Percentiles rank a stretch among this genome's conserved stretches.
phyloP scores from a whole-genome alignment of 2,113 vertebrate species.

The Myiopsitta monachus region DNA sequence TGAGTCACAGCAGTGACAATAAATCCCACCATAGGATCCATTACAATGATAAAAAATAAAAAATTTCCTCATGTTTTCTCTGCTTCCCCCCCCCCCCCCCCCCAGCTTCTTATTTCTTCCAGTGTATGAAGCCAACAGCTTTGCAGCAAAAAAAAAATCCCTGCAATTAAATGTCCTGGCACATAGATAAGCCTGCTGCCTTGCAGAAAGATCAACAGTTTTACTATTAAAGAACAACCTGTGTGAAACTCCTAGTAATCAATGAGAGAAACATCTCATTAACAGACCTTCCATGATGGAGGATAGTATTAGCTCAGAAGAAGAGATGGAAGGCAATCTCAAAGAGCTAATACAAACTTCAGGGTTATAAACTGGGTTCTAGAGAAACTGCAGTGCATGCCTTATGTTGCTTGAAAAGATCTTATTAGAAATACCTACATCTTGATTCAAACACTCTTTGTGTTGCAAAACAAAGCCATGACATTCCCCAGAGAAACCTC shows the following conservation, averaged over 20 bases:
- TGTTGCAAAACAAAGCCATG: conserved; percentile 12
- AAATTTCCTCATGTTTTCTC: neutral
- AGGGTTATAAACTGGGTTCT: neutral
- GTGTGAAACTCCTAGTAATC: neutral
- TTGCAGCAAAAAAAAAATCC: neutral
- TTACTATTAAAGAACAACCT: neutral
- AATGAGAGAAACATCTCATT: neutral
- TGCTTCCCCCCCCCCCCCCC: neutral
- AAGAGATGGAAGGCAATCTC: neutral
- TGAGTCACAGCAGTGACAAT: neutral
- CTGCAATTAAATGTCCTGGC: neutral
- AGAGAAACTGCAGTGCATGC: neutral
- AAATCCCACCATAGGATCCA: neutral
- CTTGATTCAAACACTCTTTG: conserved; percentile 2
- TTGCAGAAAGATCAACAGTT: neutral
- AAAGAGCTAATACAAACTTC: neutral
- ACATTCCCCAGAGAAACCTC: conserved; percentile 5
- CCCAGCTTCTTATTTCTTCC: neutral
- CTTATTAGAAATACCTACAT: neutral
- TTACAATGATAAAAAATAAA: neutral
- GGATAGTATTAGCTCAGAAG: neutral
- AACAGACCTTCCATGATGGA: neutral
- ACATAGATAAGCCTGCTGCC: neutral
- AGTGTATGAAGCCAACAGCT: neutral
- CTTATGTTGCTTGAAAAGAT: neutral